phyloP scores from a whole-genome alignment of 2,797 vertebrate species.

The Cyclura pinguis region DNA sequence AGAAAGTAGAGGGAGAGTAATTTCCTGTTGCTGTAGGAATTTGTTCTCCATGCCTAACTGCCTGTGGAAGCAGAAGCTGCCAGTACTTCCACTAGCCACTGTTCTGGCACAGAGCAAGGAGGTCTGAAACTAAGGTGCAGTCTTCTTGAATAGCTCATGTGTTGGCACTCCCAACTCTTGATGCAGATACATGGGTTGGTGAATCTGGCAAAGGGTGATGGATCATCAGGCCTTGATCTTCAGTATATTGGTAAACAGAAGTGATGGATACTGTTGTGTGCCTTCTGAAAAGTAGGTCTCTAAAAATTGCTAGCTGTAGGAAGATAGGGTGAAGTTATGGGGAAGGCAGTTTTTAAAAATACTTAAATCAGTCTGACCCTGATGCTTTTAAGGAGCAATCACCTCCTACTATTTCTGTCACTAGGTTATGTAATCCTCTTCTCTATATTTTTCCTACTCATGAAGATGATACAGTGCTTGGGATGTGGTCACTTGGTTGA shows the following conservation, averaged over 20 bases:
- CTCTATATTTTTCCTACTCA: background rate
- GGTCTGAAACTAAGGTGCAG: background rate
- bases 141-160: background rate
- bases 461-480: background rate
- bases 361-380: background rate
- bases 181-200: background rate
- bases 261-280: background rate
- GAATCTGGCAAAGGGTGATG: background rate
- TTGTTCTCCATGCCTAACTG: conserved; percentile 35
- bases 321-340: background rate
- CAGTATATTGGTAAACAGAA: background rate
- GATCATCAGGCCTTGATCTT: background rate
- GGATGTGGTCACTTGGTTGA: background rate
- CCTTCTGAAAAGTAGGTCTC: background rate
- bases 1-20: conserved; percentile 24
- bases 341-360: background rate
- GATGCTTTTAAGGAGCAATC: conserved; percentile 28
- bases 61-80: background rate
- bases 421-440: background rate
- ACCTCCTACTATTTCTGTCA: background rate
- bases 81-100: conserved; percentile 2
- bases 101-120: conserved; percentile 39
- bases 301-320: background rate
- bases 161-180: background rate
- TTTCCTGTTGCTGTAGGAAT: conserved; percentile 56